Evolutionary conservation across 2,113 vertebrate species (phyloP).

Genomic region (Nasalis larvatus): DNA sequence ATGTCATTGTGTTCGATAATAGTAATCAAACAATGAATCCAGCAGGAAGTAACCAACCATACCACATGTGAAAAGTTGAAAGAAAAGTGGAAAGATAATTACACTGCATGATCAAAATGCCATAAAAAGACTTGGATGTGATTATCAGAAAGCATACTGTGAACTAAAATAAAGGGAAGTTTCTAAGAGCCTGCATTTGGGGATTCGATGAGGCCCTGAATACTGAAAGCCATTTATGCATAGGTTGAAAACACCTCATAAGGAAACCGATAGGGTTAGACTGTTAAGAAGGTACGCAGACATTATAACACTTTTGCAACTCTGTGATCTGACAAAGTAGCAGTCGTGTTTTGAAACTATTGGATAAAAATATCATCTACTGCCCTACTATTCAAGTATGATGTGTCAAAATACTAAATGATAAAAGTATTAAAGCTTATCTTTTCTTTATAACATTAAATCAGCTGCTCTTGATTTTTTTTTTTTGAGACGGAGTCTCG

Average conservation of each 20-base stretch:
- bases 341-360: neutral
- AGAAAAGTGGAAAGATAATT: slow-evolving; percentile 32
- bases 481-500: too few relatives aligned
- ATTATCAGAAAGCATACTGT: neutral
- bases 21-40: neutral
- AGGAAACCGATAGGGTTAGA: neutral
- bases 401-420: neutral
- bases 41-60: neutral
- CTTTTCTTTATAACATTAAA: slow-evolving; percentile 26
- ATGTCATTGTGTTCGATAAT: neutral
- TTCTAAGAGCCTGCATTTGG: neutral
- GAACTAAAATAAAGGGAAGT: neutral
- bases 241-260: neutral
- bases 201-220: neutral
- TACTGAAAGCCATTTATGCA: neutral
- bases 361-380: neutral
- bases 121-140: neutral
- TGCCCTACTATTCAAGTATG: neutral
- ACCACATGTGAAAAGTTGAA: neutral
- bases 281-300: neutral
- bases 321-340: neutral
- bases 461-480: neutral
- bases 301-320: neutral
- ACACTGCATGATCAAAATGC: neutral
- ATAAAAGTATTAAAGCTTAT: neutral